These are phyloP conservation scores for Eutrigla gurnardus DNA, from an alignment of 2,797 vertebrate genomes.

Conservation along the genomic window DNA sequence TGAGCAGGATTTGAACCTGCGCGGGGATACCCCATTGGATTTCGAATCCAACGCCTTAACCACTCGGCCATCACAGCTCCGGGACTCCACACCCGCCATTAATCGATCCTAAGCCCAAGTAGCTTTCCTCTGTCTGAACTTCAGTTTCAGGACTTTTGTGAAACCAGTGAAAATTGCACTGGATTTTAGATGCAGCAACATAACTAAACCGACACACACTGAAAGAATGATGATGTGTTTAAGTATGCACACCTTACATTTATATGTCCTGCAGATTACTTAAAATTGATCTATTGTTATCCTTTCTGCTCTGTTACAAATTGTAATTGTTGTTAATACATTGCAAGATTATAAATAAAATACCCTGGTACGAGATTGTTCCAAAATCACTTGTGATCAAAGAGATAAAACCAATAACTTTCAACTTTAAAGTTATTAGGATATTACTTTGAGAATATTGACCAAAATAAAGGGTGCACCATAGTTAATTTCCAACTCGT, in stretches of 20 bases:
- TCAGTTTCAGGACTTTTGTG: neutral
- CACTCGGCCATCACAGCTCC: neutral
- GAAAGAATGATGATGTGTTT: too few relatives aligned
- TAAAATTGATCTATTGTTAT: neutral
- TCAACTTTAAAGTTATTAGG: too few relatives aligned
- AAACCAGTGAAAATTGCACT: too few relatives aligned
- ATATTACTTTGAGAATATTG: neutral
- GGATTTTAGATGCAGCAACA: neutral
- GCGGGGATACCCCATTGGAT: neutral
- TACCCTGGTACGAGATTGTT: neutral
- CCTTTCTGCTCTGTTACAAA: neutral
- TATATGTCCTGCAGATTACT: too few relatives aligned
- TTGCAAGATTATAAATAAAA: neutral
- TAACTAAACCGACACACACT: too few relatives aligned
- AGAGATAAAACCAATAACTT: neutral
- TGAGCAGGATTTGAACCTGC: neutral
- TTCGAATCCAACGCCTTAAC: neutral
- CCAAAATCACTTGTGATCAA: neutral
- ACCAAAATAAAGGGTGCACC: neutral
- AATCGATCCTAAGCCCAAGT: too few relatives aligned
- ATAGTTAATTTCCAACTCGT: neutral
- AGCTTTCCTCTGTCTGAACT: neutral
- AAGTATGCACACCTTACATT: too few relatives aligned
- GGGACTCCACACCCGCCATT: too few relatives aligned
- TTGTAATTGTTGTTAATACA: neutral